Evolutionary conservation across 2,888 invertebrate species (phyloP).

Genomic region (Pseudococcus longispinus): DNA sequence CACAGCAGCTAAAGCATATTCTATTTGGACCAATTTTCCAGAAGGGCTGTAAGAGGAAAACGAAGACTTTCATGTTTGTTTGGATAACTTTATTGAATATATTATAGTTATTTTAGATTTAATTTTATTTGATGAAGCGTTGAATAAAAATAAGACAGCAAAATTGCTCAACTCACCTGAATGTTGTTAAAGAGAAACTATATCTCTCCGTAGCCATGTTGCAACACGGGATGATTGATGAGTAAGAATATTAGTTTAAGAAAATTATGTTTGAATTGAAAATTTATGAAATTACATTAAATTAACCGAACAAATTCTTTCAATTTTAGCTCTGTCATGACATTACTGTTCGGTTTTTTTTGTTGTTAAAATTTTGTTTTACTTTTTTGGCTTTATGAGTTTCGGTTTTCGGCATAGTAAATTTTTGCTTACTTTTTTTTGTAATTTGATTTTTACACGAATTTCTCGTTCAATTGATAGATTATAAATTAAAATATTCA

Average conservation of each 20-base stretch:
- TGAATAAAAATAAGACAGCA: too few species aligned
- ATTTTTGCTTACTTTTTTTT: not conserved
- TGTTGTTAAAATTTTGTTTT: slow-evolving; percentile 9
- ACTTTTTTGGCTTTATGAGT: not conserved
- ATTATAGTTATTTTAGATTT: too few species aligned
- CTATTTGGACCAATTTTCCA: slow-evolving; percentile 98
- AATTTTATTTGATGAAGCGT: too few species aligned
- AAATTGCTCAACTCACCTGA: slow-evolving; percentile 68
- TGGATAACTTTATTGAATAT: not conserved
- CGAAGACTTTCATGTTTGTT: slow-evolving; percentile 39
- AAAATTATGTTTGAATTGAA: not conserved
- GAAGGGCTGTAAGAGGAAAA: slow-evolving; percentile 79
- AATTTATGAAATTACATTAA: not conserved
- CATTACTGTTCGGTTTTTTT: not conserved
- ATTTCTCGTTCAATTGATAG: not conserved
- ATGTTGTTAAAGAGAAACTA: slow-evolving; percentile 92
- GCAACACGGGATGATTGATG: not conserved
- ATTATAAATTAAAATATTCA: not conserved
- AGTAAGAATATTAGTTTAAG: not conserved
- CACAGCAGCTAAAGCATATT: slow-evolving; percentile 98
- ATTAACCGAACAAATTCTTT: not conserved
- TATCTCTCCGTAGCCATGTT: slow-evolving; percentile 95
- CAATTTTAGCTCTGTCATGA: slow-evolving; percentile 39
- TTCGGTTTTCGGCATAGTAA: not conserved
- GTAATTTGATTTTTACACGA: not conserved